A percentile compares a stretch with the other conserved stretches of the same genome.
Evolutionary conservation across 2,888 invertebrate species (phyloP).

Genomic region (Melinopterus prodromus): DNA sequence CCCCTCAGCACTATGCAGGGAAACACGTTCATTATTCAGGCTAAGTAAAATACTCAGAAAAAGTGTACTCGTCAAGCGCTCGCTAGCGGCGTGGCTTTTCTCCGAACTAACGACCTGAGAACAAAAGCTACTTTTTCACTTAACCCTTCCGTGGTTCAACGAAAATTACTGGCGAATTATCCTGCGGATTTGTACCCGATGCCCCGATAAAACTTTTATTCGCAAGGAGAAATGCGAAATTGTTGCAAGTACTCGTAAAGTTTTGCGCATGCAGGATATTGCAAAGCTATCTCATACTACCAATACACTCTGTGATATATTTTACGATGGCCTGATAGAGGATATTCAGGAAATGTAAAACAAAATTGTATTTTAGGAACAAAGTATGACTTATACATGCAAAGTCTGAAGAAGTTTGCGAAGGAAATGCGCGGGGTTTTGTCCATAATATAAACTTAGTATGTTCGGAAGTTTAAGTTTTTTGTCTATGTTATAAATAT

Average conservation of each 20-base stretch:
- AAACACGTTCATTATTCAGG: not conserved
- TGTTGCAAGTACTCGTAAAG: not conserved
- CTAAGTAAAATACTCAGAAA: not conserved
- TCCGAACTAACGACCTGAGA: not conserved
- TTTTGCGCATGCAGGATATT: not conserved
- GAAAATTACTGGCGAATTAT: not conserved
- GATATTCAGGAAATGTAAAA: not conserved
- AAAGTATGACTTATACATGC: not conserved
- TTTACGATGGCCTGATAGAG: not conserved
- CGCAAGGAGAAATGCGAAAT: not conserved
- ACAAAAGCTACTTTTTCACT: slow-evolving; percentile 4
- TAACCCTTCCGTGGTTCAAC: not conserved
- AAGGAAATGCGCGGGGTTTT: not conserved
- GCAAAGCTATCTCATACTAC: not conserved
- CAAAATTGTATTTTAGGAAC: not conserved
- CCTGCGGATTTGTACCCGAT: not conserved
- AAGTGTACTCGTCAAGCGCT: not conserved
- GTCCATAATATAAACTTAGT: not conserved
- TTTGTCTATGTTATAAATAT: too few species aligned
- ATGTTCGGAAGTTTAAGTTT: too few species aligned
- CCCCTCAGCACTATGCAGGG: not conserved
- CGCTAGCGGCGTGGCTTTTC: not conserved
- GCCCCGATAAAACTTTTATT: not conserved
- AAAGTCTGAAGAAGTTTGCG: not conserved
- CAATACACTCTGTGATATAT: not conserved